A percentile compares a stretch with the other conserved stretches of the same genome.
Evolutionary conservation across 2,888 invertebrate genomes (phyloP).

Genomic region (Limenitis camilla): DNA sequence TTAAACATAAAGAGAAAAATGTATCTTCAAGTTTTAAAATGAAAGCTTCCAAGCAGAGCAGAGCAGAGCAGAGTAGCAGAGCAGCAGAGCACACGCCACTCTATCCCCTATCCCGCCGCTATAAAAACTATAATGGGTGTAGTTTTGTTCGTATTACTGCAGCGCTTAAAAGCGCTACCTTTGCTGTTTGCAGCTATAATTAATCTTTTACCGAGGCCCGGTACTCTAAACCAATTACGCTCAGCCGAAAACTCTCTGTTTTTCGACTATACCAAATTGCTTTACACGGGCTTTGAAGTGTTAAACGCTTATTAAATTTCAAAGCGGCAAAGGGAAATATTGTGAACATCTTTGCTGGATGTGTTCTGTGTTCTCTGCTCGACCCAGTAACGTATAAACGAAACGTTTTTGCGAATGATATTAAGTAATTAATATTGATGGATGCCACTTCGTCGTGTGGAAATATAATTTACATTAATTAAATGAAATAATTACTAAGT

Average conservation of each 20-base stretch:
- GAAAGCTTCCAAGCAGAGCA: no score
- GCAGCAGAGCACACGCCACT: no score
- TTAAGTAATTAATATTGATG: not conserved
- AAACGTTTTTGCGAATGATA: conserved; percentile 9
- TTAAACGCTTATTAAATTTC: conserved; percentile 71
- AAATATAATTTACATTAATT: no score
- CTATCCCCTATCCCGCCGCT: no score
- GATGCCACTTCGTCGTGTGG: no score
- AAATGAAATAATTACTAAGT: no score
- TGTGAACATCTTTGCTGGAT: conserved; percentile 23
- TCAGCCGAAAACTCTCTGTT: conserved; percentile 64
- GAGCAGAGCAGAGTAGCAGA: no score
- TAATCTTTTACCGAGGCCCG: conserved; percentile 60
- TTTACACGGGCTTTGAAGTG: conserved; percentile 68
- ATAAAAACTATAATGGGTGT: conserved; percentile 20
- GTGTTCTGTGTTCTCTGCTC: conserved; percentile 8
- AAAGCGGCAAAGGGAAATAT: conserved; percentile 58
- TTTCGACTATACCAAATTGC: conserved; percentile 68
- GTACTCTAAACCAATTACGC: conserved; percentile 65
- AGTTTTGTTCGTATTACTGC: conserved; percentile 21
- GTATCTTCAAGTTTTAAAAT: no score
- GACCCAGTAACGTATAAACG: conserved; percentile 10
- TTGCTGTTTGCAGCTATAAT: conserved; percentile 63
- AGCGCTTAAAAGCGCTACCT: conserved; percentile 50
- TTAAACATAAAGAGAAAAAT: no score